Evolutionary conservation across 2,113 vertebrate species (phyloP), one percentile per base, ranked within the genome.

Genomic region (Alouatta palliata): DNA sequence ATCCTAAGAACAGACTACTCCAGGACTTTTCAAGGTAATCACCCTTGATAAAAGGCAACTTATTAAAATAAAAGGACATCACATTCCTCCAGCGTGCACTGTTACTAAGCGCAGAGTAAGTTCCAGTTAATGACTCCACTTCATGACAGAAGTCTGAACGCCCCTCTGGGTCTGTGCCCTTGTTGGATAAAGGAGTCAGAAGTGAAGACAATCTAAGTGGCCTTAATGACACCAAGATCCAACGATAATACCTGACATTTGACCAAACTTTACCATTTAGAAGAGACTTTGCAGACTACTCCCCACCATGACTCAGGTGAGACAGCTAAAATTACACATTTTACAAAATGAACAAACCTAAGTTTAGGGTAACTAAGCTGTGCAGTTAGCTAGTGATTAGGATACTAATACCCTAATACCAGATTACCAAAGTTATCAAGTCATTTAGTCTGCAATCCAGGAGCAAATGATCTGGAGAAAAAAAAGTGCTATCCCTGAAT

Each of bases 1-100:
- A 95, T 61, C 35, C 68, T 30, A 73, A 21, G 70, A 70, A 91
- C 11, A 76, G 17, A 32, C 14, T 16, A 85, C 49, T 37, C 47
- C 21, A 82, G 40, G 20, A 71, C 49, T 88, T 90, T 95, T 81
- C 91, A 90, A 87, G 49, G 88, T 61, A 97, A 91, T 66, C 27
- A 49, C 23, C 25, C 52, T 64, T 30, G 37, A 94, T 61, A 77
- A 58, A 90, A 91, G 25, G 56, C 61, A 88, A 94, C 70, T 61
- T 49, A 56, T 58, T 86, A 91, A 87, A 92, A 61, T 21, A 30
- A 92, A 80, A 88, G 32, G 45, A 64, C 17, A 77, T 66, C 82
- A 25, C 12, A 66, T 49, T 64, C 54, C 75, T 84, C 68, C 37
- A 68, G 70, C 32, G 54, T 40, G 37, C 7, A 21, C 16, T 71